Evolutionary conservation across 2,113 vertebrate species (phyloP).

Genomic region (Megalops atlanticus): DNA sequence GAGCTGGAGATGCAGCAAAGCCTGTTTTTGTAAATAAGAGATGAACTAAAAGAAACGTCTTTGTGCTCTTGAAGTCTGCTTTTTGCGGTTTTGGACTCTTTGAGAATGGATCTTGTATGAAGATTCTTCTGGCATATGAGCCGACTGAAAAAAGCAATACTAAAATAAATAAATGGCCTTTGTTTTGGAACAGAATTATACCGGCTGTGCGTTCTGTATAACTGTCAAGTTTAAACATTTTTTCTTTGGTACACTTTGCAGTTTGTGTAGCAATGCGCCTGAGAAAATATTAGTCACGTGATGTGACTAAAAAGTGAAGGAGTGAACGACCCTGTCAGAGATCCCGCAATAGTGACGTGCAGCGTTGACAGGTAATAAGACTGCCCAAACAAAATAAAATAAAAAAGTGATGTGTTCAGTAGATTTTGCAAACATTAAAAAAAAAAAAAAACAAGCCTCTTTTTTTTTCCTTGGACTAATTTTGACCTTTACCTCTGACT

Average conservation of each 20-base stretch:
- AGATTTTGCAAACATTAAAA: slow-evolving; percentile 65
- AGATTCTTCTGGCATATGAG: background rate
- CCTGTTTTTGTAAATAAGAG: background rate
- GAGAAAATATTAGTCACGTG: background rate
- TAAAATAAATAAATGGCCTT: background rate
- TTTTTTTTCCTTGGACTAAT: no score
- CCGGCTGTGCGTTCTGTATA: background rate
- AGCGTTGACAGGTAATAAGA: no score
- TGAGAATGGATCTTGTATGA: background rate
- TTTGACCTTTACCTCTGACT: no score
- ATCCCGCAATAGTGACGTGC: no score
- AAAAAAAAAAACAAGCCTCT: slow-evolving; percentile 63
- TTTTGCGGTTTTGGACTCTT: background rate
- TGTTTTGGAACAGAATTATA: background rate
- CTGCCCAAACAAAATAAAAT: no score
- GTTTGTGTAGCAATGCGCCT: background rate
- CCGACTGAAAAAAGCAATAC: background rate
- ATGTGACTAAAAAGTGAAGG: no score
- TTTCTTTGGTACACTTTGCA: background rate
- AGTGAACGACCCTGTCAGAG: no score
- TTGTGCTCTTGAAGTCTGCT: background rate
- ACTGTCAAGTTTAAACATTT: background rate
- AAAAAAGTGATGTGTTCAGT: no score
- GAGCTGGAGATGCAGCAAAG: background rate
- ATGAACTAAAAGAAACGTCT: background rate